Percentiles rank a stretch among this genome's conserved stretches.
Evolutionary conservation across 2,888 invertebrate species (phyloP).

Genomic region (Didymodactylos carnosus): DNA sequence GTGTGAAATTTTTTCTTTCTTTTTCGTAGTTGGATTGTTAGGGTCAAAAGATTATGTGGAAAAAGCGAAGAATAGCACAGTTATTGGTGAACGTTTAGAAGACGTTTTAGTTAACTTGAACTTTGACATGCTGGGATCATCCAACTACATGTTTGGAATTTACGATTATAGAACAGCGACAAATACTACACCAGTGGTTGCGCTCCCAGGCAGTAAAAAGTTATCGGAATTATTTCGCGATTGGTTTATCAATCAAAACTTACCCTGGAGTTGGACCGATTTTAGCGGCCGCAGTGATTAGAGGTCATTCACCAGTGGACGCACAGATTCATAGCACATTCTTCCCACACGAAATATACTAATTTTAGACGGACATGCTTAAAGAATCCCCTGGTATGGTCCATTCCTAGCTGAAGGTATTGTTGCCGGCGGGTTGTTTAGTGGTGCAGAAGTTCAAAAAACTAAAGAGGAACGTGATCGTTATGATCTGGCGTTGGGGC

Average conservation of each 20-base stretch:
- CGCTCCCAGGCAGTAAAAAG: background rate
- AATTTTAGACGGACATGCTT: background rate
- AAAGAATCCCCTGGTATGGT: too few species aligned
- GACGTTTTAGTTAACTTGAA: background rate
- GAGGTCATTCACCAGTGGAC: too few species aligned
- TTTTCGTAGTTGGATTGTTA: too few species aligned
- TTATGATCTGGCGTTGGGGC: background rate
- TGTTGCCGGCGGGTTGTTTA: background rate
- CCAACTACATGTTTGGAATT: background rate
- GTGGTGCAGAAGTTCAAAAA: background rate
- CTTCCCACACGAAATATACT: too few species aligned
- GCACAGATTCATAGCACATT: too few species aligned
- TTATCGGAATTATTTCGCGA: background rate
- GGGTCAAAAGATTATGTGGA: too few species aligned
- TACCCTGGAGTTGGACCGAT: too few species aligned
- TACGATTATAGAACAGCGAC: background rate
- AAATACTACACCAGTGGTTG: background rate
- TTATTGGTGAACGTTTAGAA: background rate
- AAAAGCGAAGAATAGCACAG: too few species aligned
- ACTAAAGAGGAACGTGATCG: background rate
- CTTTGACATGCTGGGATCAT: background rate
- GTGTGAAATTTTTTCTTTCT: too few species aligned
- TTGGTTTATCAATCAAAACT: background rate
- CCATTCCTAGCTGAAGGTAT: background rate
- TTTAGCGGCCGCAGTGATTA: too few species aligned